These are phyloP conservation scores for Otocyon megalotis DNA, from an alignment of 2,113 vertebrate species.

Conservation along the genomic window DNA sequence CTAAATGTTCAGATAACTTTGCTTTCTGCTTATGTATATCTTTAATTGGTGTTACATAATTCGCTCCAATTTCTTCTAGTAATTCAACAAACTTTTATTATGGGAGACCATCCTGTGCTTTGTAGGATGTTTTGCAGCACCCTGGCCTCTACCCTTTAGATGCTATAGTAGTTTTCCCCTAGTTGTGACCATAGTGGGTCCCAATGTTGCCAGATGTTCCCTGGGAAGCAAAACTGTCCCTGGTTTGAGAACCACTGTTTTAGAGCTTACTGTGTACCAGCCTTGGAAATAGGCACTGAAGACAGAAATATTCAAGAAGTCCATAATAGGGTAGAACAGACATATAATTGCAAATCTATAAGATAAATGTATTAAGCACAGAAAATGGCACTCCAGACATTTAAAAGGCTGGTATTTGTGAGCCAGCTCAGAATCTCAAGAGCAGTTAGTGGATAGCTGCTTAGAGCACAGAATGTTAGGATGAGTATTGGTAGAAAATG, in stretches of 20 bases:
- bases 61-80: neutral
- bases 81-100: neutral
- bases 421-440: neutral
- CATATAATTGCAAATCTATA: neutral
- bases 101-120: neutral
- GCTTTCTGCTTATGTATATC: neutral
- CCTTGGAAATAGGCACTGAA: neutral
- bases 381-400: neutral
- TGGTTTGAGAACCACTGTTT: neutral
- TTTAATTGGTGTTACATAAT: neutral
- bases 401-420: neutral
- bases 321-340: neutral
- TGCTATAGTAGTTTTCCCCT: neutral
- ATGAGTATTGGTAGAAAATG: neutral
- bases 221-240: neutral
- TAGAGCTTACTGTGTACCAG: neutral
- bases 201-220: neutral
- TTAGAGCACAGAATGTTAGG: neutral
- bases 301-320: neutral
- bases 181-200: neutral
- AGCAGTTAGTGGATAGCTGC: neutral
- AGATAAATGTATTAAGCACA: neutral
- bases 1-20: slow-evolving; percentile 16
- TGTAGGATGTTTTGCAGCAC: neutral
- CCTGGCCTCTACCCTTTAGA: neutral